These are phyloP conservation scores for Hyposoter didymator DNA, from an alignment of 2,888 invertebrate species.

Conservation along the genomic window DNA sequence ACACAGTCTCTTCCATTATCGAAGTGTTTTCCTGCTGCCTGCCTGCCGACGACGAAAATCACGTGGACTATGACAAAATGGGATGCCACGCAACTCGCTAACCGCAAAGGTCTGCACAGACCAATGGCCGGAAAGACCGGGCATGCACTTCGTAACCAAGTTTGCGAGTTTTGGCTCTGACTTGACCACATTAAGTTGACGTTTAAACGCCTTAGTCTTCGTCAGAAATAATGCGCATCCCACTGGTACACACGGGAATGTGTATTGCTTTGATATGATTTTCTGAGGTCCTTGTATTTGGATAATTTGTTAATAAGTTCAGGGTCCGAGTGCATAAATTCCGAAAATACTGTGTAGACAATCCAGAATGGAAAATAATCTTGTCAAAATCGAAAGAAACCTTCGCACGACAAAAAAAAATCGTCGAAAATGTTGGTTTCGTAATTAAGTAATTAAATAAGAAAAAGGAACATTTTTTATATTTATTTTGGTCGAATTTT, in stretches of 20 bases:
- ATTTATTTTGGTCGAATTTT: background rate
- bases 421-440: background rate
- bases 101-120: constrained; percentile 35
- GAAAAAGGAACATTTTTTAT: background rate
- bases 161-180: constrained; percentile 48
- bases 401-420: background rate
- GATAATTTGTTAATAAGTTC: background rate
- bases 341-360: background rate
- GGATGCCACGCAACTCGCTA: constrained; percentile 27
- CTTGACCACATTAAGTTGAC: constrained; percentile 31
- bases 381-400: background rate
- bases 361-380: background rate
- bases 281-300: background rate
- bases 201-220: constrained; percentile 8
- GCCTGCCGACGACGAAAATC: constrained; percentile 36
- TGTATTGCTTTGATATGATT: background rate
- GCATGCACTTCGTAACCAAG: constrained; percentile 55
- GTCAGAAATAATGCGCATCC: background rate
- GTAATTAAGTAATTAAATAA: background rate
- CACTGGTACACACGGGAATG: background rate
- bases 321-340: background rate
- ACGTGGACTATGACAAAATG: constrained; percentile 36
- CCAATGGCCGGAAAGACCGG: constrained; percentile 3
- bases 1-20: constrained; percentile 58
- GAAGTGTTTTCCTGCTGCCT: constrained; percentile 30